Percentiles rank a stretch among this genome's conserved stretches.
These are phyloP conservation scores for Orbicella faveolata DNA, from an alignment of 64 coral and sea anemone species.

Conservation along the genomic window DNA sequence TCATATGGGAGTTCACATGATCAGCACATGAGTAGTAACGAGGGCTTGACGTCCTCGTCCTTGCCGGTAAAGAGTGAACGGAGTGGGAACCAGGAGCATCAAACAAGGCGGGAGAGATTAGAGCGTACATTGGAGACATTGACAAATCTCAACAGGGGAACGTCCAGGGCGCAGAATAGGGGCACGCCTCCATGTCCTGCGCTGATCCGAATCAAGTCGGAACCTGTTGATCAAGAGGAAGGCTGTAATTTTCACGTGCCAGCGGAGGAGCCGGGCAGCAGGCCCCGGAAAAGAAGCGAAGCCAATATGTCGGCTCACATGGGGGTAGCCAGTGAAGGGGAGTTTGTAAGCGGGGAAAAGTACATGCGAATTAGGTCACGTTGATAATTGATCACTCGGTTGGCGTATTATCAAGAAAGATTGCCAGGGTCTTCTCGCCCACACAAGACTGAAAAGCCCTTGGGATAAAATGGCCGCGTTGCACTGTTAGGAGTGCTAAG, in stretches of 20 bases:
- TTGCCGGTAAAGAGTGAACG: conserved; percentile 8
- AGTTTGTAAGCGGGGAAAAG: conserved; percentile 22
- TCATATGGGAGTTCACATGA: conserved; percentile 5
- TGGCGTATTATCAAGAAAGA: not conserved
- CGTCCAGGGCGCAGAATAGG: not conserved
- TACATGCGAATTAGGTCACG: conserved; percentile 27
- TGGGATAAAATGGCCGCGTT: not conserved
- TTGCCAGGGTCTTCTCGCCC: not conserved
- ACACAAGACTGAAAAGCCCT: not conserved
- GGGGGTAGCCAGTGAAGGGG: not conserved
- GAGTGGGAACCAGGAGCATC: conserved; percentile 14
- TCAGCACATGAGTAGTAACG: conserved; percentile 5
- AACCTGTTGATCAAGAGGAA: conserved; percentile 22
- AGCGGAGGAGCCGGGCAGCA: not conserved
- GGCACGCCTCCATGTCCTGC: conserved; percentile 52
- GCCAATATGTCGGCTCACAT: not conserved
- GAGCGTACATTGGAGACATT: conserved; percentile 3
- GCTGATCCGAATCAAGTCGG: conserved; percentile 58
- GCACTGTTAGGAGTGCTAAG: no score
- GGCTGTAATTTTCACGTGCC: not conserved
- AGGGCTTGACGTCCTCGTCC: not conserved
- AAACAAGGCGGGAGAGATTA: conserved; percentile 14
- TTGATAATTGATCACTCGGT: not conserved
- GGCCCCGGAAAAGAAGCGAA: not conserved
- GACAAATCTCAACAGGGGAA: conserved; percentile 7